Evolutionary conservation across 2,888 invertebrate species (phyloP).

Genomic region (Papilio elwesi): DNA sequence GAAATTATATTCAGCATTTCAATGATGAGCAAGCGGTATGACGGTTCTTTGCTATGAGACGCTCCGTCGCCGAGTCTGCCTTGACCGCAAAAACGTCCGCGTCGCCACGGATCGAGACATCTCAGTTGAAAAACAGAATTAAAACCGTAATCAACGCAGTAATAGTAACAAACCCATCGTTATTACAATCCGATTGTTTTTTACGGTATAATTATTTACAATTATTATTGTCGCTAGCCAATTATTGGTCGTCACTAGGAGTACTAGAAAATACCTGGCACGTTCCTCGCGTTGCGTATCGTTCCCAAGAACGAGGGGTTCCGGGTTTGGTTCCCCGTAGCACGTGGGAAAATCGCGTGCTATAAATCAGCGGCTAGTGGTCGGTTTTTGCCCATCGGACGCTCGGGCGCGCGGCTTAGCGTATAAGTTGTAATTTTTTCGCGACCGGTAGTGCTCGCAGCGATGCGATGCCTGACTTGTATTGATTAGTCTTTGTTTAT

Average conservation of each 20-base stretch:
- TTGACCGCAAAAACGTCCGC: slow-evolving; percentile 17
- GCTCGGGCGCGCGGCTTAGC: slow-evolving; percentile 44
- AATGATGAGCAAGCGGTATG: slow-evolving; percentile 6
- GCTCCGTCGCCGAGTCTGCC: slow-evolving; percentile 31
- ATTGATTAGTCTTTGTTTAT: slow-evolving; percentile 21
- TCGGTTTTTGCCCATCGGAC: slow-evolving; percentile 53
- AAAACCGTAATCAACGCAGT: slow-evolving; percentile 31
- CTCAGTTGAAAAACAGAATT: slow-evolving; percentile 31
- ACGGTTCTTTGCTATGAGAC: slow-evolving; percentile 10
- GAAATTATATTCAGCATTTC: slow-evolving; percentile 19
- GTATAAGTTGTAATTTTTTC: slow-evolving; percentile 38
- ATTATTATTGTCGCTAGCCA: slow-evolving; percentile 51
- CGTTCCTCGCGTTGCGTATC: slow-evolving; percentile 57
- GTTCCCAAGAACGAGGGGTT: slow-evolving; percentile 71
- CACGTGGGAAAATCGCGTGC: slow-evolving; percentile 78
- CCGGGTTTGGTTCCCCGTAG: slow-evolving; percentile 79
- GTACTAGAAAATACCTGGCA: slow-evolving; percentile 62
- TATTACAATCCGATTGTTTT: slow-evolving; percentile 32
- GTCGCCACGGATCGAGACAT: slow-evolving; percentile 28
- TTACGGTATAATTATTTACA: slow-evolving; percentile 40
- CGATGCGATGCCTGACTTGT: slow-evolving; percentile 18
- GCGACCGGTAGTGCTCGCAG: slow-evolving; percentile 10
- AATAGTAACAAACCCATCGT: slow-evolving; percentile 33
- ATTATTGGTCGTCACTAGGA: slow-evolving; percentile 53
- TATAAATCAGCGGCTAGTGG: slow-evolving; percentile 69